A percentile compares a stretch with the other conserved stretches of the same genome.
Conservation (phyloP, 1,140 invertebrate species). For the Battus philenor region DNA sequence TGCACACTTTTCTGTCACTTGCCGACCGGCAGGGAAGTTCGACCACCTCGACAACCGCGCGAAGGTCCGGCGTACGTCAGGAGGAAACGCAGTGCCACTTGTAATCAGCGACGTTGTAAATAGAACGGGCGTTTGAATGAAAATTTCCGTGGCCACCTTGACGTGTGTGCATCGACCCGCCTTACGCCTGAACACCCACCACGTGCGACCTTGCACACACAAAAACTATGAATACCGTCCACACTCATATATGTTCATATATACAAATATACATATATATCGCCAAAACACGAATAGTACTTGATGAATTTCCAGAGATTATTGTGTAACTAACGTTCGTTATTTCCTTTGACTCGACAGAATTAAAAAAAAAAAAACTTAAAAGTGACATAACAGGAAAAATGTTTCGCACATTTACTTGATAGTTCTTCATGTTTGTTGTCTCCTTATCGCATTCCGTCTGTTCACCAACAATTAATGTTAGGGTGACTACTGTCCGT, state of each 20-base stretch:
- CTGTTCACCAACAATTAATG: constrained; percentile 48
- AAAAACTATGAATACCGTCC: constrained; percentile 39
- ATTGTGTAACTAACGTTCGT: constrained; percentile 11
- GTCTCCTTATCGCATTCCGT: constrained; percentile 43
- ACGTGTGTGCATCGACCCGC: constrained; percentile 64
- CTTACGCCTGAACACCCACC: constrained; percentile 50
- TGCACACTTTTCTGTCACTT: constrained; percentile 17
- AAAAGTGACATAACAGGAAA: constrained; percentile 5
- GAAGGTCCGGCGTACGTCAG: constrained; percentile 61
- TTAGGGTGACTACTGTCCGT: constrained; percentile 54
- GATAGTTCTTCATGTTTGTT: neutral
- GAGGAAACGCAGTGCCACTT: constrained; percentile 60
- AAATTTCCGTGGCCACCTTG: constrained; percentile 62
- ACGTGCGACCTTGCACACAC: constrained; percentile 66
- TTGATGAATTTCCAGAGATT: constrained; percentile 6
- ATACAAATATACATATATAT: constrained; percentile 15
- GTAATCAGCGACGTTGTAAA: constrained; percentile 62
- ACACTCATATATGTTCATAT: constrained; percentile 41
- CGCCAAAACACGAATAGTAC: constrained; percentile 4
- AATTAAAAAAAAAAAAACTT: constrained; percentile 10
- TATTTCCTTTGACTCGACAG: constrained; percentile 15
- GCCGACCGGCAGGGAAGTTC: constrained; percentile 33
- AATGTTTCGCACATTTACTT: neutral
- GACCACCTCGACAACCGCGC: constrained; percentile 29
- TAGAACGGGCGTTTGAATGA: constrained; percentile 67